Conservation (phyloP, 2,888 invertebrate species). For the Melanostoma scalare region DNA sequence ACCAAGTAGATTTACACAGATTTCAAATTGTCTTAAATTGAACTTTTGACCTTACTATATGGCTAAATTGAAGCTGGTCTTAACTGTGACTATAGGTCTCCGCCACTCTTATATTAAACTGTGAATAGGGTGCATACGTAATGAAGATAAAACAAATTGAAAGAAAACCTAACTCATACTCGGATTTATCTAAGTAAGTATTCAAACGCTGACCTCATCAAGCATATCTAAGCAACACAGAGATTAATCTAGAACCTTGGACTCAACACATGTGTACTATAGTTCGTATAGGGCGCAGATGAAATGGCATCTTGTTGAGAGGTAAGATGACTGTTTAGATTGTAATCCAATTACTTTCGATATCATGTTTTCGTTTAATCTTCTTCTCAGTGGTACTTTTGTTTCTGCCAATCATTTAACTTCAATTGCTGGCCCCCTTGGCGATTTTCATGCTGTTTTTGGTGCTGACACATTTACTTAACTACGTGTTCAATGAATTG, state of each 20-base stretch:
- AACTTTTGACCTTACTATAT: no score
- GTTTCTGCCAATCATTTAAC: slow-evolving; percentile 23
- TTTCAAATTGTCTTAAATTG: no score
- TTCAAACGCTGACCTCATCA: slow-evolving; percentile 24
- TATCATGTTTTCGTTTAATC: slow-evolving; percentile 29
- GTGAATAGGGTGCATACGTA: no score
- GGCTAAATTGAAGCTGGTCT: no score
- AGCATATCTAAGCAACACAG: not conserved
- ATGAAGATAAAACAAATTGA: slow-evolving; percentile 22
- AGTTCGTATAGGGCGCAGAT: not conserved
- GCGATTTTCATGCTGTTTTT: slow-evolving; percentile 22
- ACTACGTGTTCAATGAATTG: slow-evolving; percentile 38
- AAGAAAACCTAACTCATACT: slow-evolving; percentile 4
- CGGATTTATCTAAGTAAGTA: not conserved
- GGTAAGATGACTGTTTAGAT: slow-evolving; percentile 14
- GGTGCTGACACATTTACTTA: slow-evolving; percentile 57
- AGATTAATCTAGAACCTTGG: slow-evolving; percentile 14
- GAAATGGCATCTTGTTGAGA: slow-evolving; percentile 4
- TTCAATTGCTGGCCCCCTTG: slow-evolving; percentile 22
- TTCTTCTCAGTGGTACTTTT: not conserved
- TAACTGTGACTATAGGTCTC: no score
- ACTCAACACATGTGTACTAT: not conserved
- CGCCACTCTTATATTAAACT: not conserved
- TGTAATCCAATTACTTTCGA: slow-evolving; percentile 52
- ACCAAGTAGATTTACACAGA: no score